Evolutionary conservation across 2,888 invertebrate species (phyloP).

Genomic region (Oeneis ivallda): DNA sequence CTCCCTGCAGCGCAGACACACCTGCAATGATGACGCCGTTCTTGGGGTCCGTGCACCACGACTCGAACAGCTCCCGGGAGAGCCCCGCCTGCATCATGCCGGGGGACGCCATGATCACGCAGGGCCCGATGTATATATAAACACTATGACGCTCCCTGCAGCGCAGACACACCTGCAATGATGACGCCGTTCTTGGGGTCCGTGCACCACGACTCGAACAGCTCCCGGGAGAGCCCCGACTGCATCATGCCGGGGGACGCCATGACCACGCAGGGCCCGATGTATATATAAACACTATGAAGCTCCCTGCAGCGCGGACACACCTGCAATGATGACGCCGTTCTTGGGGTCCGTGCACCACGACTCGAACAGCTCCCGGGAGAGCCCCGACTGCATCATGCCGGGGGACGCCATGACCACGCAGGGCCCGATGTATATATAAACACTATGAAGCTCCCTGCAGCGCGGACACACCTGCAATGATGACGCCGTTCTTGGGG

Average conservation of each 20-base stretch:
- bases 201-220: conserved; percentile 99
- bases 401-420: conserved; percentile 99
- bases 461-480: conserved; percentile 89
- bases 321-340: conserved; percentile 98
- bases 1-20: too few relatives aligned
- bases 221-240: conserved; percentile 96
- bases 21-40: conserved; percentile 99
- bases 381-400: conserved; percentile 99
- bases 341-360: conserved; percentile 99
- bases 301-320: too few relatives aligned
- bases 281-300: too few relatives aligned
- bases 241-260: too few relatives aligned
- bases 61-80: conserved; percentile 98
- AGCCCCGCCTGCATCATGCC: conserved; percentile 99
- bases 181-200: conserved; percentile 99
- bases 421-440: conserved; percentile 99
- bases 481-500: conserved; percentile 98
- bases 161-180: conserved; percentile 90
- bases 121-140: too few relatives aligned
- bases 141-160: too few relatives aligned
- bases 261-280: too few relatives aligned
- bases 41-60: conserved; percentile 98
- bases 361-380: conserved; percentile 97
- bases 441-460: too few relatives aligned
- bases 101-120: too few relatives aligned